Evolutionary conservation across 1,140 invertebrate genomes (phyloP).

Genomic region (Lethrus apterus): DNA sequence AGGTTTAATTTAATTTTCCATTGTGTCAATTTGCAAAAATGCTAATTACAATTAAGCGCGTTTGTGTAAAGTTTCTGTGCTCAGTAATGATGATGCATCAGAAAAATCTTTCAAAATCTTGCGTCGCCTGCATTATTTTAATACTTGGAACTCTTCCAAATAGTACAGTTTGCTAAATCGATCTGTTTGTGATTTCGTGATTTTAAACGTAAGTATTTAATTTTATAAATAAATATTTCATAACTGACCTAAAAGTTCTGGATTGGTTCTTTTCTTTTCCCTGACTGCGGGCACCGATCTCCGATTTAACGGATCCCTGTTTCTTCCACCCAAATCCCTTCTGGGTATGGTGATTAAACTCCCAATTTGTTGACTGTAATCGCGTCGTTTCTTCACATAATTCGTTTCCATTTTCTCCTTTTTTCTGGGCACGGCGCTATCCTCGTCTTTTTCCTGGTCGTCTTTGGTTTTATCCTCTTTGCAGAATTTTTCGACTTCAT

Average conservation of each 20-base stretch:
- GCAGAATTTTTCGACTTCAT: constrained; percentile 37
- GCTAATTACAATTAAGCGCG: too few relatives aligned
- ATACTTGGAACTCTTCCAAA: too few relatives aligned
- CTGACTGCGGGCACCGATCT: constrained; percentile 36
- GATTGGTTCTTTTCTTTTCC: constrained; percentile 35
- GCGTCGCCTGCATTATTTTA: too few relatives aligned
- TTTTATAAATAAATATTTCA: too few relatives aligned
- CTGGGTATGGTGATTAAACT: constrained; percentile 37
- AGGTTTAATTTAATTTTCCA: constrained; percentile 10
- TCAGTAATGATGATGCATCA: too few relatives aligned
- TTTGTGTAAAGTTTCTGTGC: too few relatives aligned
- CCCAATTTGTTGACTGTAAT: constrained; percentile 37
- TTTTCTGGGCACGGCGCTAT: constrained; percentile 38
- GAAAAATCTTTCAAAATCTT: too few relatives aligned
- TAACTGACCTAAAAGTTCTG: constrained; percentile 37
- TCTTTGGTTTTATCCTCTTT: constrained; percentile 39
- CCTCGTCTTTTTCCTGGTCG: constrained; percentile 37
- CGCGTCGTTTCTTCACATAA: constrained; percentile 36
- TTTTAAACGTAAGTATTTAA: too few relatives aligned
- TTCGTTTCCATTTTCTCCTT: constrained; percentile 42
- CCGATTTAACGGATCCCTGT: constrained; percentile 33
- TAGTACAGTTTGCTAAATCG: too few relatives aligned
- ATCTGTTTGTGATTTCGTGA: too few relatives aligned
- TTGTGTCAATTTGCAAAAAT: too few relatives aligned
- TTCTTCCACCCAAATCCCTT: constrained; percentile 27